Evolutionary conservation across 2,797 vertebrate genomes (phyloP).

Genomic region (Siniperca obscura): DNA sequence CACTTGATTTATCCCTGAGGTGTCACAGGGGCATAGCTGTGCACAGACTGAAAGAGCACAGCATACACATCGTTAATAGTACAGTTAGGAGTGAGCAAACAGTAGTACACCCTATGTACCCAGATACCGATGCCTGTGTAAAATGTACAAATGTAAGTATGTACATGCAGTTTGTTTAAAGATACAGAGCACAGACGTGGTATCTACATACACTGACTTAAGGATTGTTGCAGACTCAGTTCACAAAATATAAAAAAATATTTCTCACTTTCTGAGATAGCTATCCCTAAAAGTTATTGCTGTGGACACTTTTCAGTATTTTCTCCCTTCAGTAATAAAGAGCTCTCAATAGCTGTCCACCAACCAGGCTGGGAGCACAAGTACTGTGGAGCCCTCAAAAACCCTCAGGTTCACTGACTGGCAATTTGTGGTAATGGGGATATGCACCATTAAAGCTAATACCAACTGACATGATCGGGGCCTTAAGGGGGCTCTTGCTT

Average conservation of each 20-base stretch:
- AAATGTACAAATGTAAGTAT: background rate
- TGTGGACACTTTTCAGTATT: too few relatives aligned
- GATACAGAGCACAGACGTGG: background rate
- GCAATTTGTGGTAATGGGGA: background rate
- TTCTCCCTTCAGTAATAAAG: background rate
- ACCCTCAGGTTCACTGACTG: background rate
- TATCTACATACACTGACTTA: background rate
- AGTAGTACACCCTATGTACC: background rate
- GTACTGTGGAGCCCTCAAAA: background rate
- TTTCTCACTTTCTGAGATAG: too few relatives aligned
- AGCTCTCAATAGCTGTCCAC: background rate
- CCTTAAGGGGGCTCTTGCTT: background rate
- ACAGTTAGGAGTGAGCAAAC: background rate
- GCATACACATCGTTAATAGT: background rate
- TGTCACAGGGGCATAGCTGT: background rate
- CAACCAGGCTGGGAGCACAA: background rate
- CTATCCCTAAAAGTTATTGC: too few relatives aligned
- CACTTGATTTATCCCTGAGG: background rate
- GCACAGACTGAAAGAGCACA: background rate
- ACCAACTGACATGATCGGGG: background rate
- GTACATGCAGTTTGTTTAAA: background rate
- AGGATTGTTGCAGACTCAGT: background rate
- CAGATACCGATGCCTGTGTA: background rate
- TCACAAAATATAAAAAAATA: too few relatives aligned
- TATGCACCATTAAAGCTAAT: background rate